Evolutionary conservation across 2,797 vertebrate genomes (phyloP).

Genomic region (Brotogeris chrysoptera): DNA sequence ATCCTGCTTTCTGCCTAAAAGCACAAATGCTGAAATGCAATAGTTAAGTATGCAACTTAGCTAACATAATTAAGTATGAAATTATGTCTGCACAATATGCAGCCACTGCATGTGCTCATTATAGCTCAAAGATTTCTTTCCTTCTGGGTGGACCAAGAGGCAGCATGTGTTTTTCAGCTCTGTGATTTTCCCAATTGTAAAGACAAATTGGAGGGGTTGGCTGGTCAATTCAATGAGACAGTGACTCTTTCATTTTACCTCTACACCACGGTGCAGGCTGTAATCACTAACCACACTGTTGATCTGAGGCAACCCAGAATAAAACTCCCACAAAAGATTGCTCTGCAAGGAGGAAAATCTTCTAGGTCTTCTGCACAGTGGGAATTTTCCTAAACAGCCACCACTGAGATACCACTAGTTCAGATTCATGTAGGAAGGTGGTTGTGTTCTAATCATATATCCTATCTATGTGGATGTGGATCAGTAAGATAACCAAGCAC

Average conservation of each 20-base stretch:
- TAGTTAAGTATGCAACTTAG: neutral
- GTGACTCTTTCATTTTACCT: neutral
- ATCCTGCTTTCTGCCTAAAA: neutral
- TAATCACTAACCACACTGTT: neutral
- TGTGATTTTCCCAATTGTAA: neutral
- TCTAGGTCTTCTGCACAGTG: neutral
- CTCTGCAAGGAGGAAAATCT: neutral
- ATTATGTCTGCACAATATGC: neutral
- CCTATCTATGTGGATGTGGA: neutral
- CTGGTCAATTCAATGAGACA: neutral
- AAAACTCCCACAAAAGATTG: neutral
- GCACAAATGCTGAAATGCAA: neutral
- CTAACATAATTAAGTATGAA: neutral
- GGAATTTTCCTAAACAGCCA: neutral
- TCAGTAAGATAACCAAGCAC: neutral
- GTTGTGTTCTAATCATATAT: neutral
- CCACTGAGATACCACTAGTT: neutral
- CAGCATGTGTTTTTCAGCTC: neutral
- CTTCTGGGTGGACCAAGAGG: neutral
- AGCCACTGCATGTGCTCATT: neutral
- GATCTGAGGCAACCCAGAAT: neutral
- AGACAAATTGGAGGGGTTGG: neutral
- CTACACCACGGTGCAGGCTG: neutral
- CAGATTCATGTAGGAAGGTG: neutral
- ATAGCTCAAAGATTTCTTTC: neutral